These are phyloP conservation scores for Dasypogon diadema DNA, from an alignment of 2,888 invertebrate genomes.

Conservation along the genomic window DNA sequence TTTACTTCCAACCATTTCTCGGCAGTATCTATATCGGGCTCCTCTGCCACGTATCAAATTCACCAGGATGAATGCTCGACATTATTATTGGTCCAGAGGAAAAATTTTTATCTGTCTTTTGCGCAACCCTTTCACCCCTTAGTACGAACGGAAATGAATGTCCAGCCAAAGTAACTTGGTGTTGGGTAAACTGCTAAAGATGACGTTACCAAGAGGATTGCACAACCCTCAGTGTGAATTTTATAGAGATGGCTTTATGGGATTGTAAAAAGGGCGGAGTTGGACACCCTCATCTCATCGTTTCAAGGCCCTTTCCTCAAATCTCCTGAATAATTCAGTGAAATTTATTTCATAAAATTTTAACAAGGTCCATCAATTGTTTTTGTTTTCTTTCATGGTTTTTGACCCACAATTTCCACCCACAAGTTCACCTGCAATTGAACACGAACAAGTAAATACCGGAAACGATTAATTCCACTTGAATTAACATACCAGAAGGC, in stretches of 20 bases:
- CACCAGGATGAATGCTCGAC: slow-evolving; percentile 26
- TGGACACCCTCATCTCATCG: too few relatives aligned
- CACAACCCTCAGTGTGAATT: not conserved
- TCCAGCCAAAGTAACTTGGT: slow-evolving; percentile 13
- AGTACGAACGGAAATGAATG: slow-evolving; percentile 13
- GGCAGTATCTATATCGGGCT: slow-evolving; percentile 1
- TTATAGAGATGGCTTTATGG: too few relatives aligned
- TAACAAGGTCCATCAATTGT: not conserved
- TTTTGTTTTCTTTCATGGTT: not conserved
- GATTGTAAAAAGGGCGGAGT: not conserved
- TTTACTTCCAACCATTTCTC: slow-evolving; percentile 26
- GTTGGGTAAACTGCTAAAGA: slow-evolving; percentile 30
- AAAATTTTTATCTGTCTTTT: slow-evolving; percentile 50
- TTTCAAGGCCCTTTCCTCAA: too few relatives aligned
- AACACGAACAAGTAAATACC: slow-evolving; percentile 62
- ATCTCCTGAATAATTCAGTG: too few relatives aligned
- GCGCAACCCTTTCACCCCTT: slow-evolving; percentile 51
- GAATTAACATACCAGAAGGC: slow-evolving; percentile 64
- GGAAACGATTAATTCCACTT: slow-evolving; percentile 68
- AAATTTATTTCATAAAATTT: not conserved
- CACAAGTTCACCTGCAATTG: slow-evolving; percentile 24
- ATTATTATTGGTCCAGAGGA: slow-evolving; percentile 50
- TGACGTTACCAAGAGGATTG: too few relatives aligned
- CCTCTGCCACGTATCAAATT: not conserved
- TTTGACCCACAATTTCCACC: slow-evolving; percentile 24